These are phyloP conservation scores for Piprites chloris DNA, from an alignment of 2,113 vertebrate genomes.

Conservation along the genomic window DNA sequence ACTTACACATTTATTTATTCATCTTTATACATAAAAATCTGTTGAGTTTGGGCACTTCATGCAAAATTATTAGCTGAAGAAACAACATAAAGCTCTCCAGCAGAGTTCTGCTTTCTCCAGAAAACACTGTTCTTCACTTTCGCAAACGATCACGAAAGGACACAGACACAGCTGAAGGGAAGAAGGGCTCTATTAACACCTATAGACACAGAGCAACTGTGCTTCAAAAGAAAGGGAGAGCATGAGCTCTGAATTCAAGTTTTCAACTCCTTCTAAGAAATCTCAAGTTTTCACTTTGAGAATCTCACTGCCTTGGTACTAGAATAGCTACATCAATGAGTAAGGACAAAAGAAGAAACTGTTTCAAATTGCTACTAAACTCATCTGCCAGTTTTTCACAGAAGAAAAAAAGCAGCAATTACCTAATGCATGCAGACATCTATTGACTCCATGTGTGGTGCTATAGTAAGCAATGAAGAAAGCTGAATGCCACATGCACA, in stretches of 20 bases:
- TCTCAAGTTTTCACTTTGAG: not conserved
- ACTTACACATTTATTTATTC: conserved; percentile 18
- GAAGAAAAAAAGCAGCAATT: not conserved
- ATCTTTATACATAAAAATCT: conserved; percentile 18
- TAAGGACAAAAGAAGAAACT: not conserved
- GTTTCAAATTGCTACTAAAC: not conserved
- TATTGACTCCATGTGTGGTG: fast-evolving
- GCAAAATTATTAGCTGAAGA: conserved; percentile 29
- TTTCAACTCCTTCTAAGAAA: not conserved
- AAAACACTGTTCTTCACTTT: not conserved
- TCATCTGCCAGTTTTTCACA: not conserved
- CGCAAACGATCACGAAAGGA: not conserved
- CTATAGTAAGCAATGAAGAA: not conserved
- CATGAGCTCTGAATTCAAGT: not conserved
- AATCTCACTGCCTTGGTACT: not conserved
- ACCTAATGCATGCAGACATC: not conserved
- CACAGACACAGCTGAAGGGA: not conserved
- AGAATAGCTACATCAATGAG: not conserved
- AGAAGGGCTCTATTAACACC: not conserved
- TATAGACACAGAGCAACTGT: not conserved
- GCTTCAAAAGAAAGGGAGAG: not conserved
- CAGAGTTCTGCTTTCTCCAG: not conserved
- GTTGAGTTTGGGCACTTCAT: not conserved
- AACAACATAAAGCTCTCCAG: not conserved
- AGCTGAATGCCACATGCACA: not conserved